A percentile compares a stretch with the other conserved stretches of the same genome.
These are phyloP conservation scores for Malurus cyaneus DNA, from an alignment of 2,113 vertebrate species.

Conservation along the genomic window DNA sequence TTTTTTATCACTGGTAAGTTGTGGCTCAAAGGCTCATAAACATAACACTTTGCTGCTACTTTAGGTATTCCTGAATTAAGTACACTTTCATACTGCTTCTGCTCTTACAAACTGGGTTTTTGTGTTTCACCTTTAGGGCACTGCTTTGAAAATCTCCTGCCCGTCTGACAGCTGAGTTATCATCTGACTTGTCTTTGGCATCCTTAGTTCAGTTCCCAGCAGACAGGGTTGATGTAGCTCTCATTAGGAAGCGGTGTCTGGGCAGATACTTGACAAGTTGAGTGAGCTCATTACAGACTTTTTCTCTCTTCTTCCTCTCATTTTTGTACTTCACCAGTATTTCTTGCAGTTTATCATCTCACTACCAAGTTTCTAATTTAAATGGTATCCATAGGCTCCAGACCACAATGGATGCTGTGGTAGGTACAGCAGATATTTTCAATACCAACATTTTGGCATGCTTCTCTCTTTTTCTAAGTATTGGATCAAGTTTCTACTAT, in stretches of 20 bases:
- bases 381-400: background rate
- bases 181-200: background rate
- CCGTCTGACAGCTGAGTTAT: rapidly evolving
- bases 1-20: background rate
- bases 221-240: background rate
- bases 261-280: background rate
- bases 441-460: background rate
- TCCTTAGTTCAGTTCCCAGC: background rate
- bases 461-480: background rate
- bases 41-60: background rate
- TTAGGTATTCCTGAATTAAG: background rate
- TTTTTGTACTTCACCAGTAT: background rate
- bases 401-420: background rate
- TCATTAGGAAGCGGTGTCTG: background rate
- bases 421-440: background rate
- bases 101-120: background rate
- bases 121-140: background rate
- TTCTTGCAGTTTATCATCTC: background rate
- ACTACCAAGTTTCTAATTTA: background rate
- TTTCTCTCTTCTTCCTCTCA: background rate
- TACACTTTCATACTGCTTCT: background rate
- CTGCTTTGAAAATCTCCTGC: background rate
- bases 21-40: background rate
- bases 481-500: background rate
- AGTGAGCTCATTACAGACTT: background rate